Evolutionary conservation across 1,140 invertebrate genomes (phyloP).

Genomic region (Ruditapes philippinarum): DNA sequence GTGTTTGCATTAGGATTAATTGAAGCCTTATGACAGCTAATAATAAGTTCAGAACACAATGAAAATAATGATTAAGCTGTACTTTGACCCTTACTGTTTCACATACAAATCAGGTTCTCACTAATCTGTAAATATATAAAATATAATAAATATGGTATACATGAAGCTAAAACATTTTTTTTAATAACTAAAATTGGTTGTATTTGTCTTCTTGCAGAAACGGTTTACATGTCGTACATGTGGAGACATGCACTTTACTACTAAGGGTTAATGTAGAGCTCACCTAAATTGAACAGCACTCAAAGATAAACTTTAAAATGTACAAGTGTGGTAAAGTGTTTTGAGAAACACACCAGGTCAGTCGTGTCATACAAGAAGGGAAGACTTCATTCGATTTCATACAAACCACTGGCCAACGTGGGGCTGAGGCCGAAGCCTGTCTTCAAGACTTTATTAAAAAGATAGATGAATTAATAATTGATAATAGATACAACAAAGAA

Average conservation of each 20-base stretch:
- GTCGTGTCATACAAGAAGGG: not conserved
- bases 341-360: not conserved
- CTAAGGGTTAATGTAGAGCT: not conserved
- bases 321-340: not conserved
- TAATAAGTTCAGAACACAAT: too few relatives aligned
- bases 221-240: not conserved
- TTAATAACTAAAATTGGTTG: not conserved
- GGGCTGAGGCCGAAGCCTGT: too few relatives aligned
- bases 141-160: too few relatives aligned
- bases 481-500: too few relatives aligned
- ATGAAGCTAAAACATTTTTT: not conserved
- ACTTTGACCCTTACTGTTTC: not conserved
- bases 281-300: not conserved
- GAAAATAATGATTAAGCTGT: too few relatives aligned
- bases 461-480: too few relatives aligned
- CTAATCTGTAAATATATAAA: not conserved
- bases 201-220: not conserved
- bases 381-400: not conserved
- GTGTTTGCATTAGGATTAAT: not conserved
- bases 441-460: not conserved
- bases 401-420: too few relatives aligned
- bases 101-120: not conserved
- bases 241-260: not conserved
- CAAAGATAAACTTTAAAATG: not conserved
- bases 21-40: not conserved